Conservation (phyloP, 1,140 invertebrate genomes). For the Orussus abietinus region DNA sequence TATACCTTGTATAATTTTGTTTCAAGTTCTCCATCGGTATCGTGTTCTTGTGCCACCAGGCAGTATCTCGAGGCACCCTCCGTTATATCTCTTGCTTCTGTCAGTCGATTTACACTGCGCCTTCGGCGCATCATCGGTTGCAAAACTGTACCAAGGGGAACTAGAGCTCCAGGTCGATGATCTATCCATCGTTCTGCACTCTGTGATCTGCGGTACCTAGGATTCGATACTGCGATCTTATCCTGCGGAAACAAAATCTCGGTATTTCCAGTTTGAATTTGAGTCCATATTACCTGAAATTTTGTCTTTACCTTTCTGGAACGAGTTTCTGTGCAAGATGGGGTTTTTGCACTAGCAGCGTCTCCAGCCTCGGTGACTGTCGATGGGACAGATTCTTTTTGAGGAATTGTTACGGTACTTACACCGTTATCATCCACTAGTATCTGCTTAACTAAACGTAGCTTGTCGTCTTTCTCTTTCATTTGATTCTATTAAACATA, state of each 20-base stretch:
- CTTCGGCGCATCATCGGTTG: constrained; percentile 80
- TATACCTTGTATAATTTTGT: constrained; percentile 86
- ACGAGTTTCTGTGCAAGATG: constrained; percentile 25
- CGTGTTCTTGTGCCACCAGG: constrained; percentile 85
- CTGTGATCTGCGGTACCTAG: constrained; percentile 70
- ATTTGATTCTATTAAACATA: constrained; percentile 44
- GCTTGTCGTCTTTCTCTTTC: constrained; percentile 54
- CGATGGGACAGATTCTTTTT: constrained; percentile 25
- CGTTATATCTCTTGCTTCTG: constrained; percentile 55
- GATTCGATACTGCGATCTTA: constrained; percentile 62
- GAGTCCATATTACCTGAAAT: too few species aligned
- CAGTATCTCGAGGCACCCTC: constrained; percentile 79
- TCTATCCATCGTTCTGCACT: constrained; percentile 87
- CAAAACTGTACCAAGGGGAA: constrained; percentile 78
- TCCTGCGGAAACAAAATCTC: constrained; percentile 26
- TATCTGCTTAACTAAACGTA: constrained; percentile 54
- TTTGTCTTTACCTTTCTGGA: constrained; percentile 36
- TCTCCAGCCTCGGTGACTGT: constrained; percentile 18
- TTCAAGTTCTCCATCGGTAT: constrained; percentile 87
- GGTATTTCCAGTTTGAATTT: too few species aligned
- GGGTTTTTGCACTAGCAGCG: constrained; percentile 25
- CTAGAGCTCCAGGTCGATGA: constrained; percentile 73
- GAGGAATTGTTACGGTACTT: constrained; percentile 13
- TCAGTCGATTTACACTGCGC: constrained; percentile 79
- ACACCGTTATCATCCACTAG: constrained; percentile 42